Evolutionary conservation across 2,113 vertebrate species (phyloP).

Genomic region (Danionella cerebrum): DNA sequence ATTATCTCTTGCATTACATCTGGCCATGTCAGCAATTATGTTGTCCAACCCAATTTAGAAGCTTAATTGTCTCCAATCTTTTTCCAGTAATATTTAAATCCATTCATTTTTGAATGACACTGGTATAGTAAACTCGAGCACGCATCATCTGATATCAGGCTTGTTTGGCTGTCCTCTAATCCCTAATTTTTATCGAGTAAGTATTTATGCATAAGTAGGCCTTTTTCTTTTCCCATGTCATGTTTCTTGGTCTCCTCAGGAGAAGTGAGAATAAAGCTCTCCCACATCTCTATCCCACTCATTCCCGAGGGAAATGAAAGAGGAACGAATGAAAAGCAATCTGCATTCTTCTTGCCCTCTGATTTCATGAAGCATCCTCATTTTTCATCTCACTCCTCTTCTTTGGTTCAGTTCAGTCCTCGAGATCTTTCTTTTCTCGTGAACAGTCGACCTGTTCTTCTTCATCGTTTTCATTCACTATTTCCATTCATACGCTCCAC

Average conservation of each 20-base stretch:
- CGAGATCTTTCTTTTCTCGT: neutral
- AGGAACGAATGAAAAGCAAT: slow-evolving; percentile 51
- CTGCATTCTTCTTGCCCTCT: slow-evolving; percentile 20
- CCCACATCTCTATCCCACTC: neutral
- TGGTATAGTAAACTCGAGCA: too few species aligned
- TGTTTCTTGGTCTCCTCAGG: neutral
- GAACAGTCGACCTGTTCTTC: neutral
- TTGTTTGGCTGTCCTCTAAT: neutral
- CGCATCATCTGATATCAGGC: too few species aligned
- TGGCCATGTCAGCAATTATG: too few species aligned
- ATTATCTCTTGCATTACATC: too few species aligned
- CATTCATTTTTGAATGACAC: too few species aligned
- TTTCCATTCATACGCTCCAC: slow-evolving; percentile 1
- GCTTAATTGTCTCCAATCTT: too few species aligned
- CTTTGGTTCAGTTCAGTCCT: neutral
- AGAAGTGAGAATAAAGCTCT: slow-evolving; percentile 3
- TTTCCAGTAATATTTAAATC: too few species aligned
- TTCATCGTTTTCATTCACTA: neutral
- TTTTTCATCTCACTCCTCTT: neutral
- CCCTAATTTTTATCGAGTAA: neutral
- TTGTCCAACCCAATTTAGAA: too few species aligned
- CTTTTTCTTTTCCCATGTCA: neutral
- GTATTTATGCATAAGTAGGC: neutral
- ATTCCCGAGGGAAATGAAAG: slow-evolving; percentile 49
- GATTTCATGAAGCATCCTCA: neutral